Base-by-base conservation (phyloP, 2,888 invertebrate species). In the Dryomyza anilis region DNA sequence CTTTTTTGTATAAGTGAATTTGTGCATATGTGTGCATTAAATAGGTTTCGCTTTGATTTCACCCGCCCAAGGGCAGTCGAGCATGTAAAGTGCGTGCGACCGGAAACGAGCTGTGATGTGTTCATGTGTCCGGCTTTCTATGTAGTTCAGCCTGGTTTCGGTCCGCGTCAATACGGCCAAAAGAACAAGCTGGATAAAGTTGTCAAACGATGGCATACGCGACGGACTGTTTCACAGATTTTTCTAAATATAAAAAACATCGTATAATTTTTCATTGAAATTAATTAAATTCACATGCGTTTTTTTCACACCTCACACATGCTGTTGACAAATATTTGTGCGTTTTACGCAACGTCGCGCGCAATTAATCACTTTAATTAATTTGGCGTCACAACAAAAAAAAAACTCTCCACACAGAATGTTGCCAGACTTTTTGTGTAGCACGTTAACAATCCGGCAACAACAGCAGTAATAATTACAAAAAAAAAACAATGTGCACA, bases 41-140 rank as follows among this genome's bases (percentile, higher is more conserved):
- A 52, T 60, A 29, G 57, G 45, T 62, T 65, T 65, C 61, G 57
- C 27, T 57, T 50, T 50, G 61, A 65, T 65, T 65, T 65, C 33
- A 57, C 46, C 43, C 46, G 3, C 25, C 45, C 57, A 6, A 21
- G 23, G 48, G n/a, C 23, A 46, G 53, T 27, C 12, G 25, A 19
- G 14, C 10, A 46, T 7, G 25, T 27, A 21, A n/a, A 36, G 53
- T 52, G 45, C 53, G 53, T 23, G 46, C 21, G 60, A 29, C 33
- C 50, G 39, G 19, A 62, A 62, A 62, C 43, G 53, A 63, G 19
- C 3, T 21, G 8, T 21, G 14, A 33, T 55, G 36, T 23, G 16
- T 45, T 36, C 19, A 30, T 16, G 3, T 48, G 27, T 14, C 48
- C 23, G 25, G 46, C 21, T 14, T 16, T 48, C 48, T 33, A 19